Conservation (phyloP, 35 echinoderm and acorn worm species). For the Strongylocentrotus purpuratus region DNA sequence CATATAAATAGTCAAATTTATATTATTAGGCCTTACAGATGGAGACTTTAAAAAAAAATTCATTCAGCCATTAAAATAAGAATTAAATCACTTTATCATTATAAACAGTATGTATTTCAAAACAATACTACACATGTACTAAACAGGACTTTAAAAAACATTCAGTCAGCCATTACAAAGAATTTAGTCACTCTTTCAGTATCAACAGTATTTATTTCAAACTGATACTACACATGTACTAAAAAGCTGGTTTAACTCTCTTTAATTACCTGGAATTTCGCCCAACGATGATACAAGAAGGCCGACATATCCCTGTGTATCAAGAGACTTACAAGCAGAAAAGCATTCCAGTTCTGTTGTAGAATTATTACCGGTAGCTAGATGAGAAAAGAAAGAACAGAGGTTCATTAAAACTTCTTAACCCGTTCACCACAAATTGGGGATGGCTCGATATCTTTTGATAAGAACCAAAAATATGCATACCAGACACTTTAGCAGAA, state of each 20-base stretch:
- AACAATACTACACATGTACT: background rate
- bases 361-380: background rate
- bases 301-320: background rate
- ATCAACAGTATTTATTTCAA: background rate
- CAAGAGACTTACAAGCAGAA: constrained; percentile 40
- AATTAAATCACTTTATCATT: background rate
- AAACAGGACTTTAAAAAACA: no score
- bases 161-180: background rate
- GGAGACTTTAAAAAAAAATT: background rate
- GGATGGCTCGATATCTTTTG: background rate
- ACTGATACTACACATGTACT: background rate
- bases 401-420: background rate
- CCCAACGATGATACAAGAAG: constrained; percentile 53
- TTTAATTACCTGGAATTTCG: constrained; percentile 60
- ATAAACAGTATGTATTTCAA: background rate
- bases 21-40: no score
- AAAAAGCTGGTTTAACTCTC: background rate
- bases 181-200: background rate
- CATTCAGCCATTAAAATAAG: background rate
- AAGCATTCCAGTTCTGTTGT: background rate
- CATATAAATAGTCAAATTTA: no score
- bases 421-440: background rate
- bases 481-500: background rate
- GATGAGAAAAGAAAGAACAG: background rate
- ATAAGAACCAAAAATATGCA: background rate